These are phyloP conservation scores for Sebastes wilsoni DNA, from an alignment of 2,797 vertebrate species.

Conservation along the genomic window DNA sequence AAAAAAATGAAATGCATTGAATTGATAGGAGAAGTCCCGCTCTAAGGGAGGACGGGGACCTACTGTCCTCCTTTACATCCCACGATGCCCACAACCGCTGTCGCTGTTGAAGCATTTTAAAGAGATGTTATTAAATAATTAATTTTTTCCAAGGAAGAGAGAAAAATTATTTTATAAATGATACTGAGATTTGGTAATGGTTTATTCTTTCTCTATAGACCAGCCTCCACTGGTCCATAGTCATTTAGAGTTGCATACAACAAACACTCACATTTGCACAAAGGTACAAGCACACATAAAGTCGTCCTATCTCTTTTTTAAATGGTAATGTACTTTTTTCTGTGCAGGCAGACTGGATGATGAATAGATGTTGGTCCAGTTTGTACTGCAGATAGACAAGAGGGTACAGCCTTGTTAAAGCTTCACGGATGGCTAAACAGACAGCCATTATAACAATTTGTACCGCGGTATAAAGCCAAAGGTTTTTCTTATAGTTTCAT, in stretches of 20 bases:
- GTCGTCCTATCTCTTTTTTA: background rate
- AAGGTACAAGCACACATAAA: background rate
- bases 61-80: too few relatives aligned
- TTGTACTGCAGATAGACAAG: background rate
- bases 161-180: too few relatives aligned
- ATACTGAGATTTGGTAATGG: too few relatives aligned
- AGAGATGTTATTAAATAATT: too few relatives aligned
- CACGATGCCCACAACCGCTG: too few relatives aligned
- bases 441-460: constrained; percentile 36
- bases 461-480: background rate
- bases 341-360: background rate
- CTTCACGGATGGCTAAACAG: constrained; percentile 47
- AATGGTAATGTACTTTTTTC: constrained; percentile 4
- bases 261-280: background rate
- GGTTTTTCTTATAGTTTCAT: constrained; percentile 26
- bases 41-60: too few relatives aligned
- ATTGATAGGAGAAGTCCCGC: too few relatives aligned
- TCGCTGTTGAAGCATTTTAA: too few relatives aligned
- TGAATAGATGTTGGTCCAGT: background rate
- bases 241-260: background rate
- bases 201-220: too few relatives aligned
- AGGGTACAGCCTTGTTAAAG: constrained; percentile 37
- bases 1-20: too few relatives aligned
- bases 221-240: too few relatives aligned
- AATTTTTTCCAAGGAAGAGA: too few relatives aligned